These are phyloP conservation scores for Thera obeliscata DNA, from an alignment of 2,888 invertebrate species.

Conservation along the genomic window DNA sequence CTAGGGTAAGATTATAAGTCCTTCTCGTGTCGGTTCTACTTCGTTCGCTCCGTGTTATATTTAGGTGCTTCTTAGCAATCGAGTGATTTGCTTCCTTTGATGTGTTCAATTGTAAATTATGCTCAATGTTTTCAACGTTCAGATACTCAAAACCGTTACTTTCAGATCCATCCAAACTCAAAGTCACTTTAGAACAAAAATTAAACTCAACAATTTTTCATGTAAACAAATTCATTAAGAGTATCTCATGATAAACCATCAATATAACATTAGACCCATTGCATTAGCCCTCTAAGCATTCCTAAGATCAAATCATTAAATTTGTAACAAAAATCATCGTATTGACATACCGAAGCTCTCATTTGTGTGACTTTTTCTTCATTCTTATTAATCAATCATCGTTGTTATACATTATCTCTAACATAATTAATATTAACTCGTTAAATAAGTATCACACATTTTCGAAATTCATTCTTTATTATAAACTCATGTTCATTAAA, in stretches of 20 bases:
- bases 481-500: conserved; percentile 38
- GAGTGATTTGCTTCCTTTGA: conserved; percentile 72
- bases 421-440: conserved; percentile 31
- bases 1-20: conserved; percentile 50
- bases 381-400: conserved; percentile 11
- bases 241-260: conserved; percentile 25
- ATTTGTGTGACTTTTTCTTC: conserved; percentile 26
- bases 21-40: conserved; percentile 32
- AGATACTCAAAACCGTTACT: conserved; percentile 47
- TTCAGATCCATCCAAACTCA: conserved; percentile 34
- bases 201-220: conserved; percentile 18
- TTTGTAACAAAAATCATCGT: conserved; percentile 4
- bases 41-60: conserved; percentile 35
- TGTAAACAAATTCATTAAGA: conserved; percentile 25
- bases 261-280: conserved; percentile 32
- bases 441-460: conserved; percentile 27
- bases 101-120: conserved; percentile 78
- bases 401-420: conserved; percentile 29
- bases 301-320: conserved; percentile 22
- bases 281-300: conserved; percentile 36
- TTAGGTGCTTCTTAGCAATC: conserved; percentile 58
- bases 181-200: conserved; percentile 13
- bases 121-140: conserved; percentile 69
- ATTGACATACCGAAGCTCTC: conserved; percentile 18
- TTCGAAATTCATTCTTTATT: conserved; percentile 39